A percentile compares a stretch with the other conserved stretches of the same genome.
Conservation (phyloP, 2,113 vertebrate genomes). For the Genyomyrus donnyi region DNA sequence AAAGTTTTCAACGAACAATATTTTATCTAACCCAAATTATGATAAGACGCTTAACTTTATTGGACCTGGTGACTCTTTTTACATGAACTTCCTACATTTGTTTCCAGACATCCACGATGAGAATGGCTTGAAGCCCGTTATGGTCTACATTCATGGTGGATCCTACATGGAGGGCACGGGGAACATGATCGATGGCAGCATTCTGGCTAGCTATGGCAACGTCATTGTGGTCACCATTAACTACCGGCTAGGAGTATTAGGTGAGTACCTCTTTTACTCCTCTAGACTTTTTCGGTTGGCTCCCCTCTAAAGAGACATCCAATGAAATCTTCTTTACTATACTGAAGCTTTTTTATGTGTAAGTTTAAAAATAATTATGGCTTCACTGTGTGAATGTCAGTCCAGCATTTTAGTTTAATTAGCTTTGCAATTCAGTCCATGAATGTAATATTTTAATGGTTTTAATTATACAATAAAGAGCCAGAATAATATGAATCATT, state of each 20-base stretch:
- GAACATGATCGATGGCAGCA: conserved; percentile 75
- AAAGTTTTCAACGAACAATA: background rate
- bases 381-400: background rate
- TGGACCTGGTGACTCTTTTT: background rate
- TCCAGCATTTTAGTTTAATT: background rate
- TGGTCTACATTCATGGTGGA: conserved; percentile 75
- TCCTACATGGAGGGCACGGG: conserved; percentile 77
- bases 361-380: background rate
- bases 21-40: background rate
- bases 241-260: conserved; percentile 69
- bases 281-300: background rate
- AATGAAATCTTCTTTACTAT: background rate
- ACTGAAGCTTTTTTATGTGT: background rate
- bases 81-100: conserved; percentile 28
- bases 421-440: background rate
- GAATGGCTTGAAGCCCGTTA: conserved; percentile 68
- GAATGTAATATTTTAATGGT: background rate
- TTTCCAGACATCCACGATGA: conserved; percentile 69
- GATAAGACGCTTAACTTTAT: conserved; percentile 13
- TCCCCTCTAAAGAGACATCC: background rate
- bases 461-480: background rate
- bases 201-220: conserved; percentile 70
- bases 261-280: conserved; percentile 51
- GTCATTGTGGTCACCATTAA: conserved; percentile 73
- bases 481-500: background rate